These are phyloP conservation scores for Netelia melanura DNA, from an alignment of 2,888 invertebrate genomes.

Conservation along the genomic window DNA sequence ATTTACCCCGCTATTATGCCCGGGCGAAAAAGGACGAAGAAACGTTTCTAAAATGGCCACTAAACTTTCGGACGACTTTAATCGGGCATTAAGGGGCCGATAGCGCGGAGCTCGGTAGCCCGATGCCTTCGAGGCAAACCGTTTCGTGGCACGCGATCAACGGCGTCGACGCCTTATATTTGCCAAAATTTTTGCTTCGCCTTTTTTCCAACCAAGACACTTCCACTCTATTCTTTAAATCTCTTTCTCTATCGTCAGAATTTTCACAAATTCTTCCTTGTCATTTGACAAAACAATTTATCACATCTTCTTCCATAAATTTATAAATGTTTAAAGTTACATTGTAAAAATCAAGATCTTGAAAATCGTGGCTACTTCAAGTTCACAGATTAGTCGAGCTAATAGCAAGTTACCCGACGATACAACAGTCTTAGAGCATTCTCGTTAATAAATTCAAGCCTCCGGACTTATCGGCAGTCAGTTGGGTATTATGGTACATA, in stretches of 20 bases:
- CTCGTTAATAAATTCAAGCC: constrained; percentile 59
- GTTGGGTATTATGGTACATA: constrained; percentile 17
- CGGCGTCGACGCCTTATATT: constrained; percentile 62
- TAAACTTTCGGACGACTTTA: constrained; percentile 69
- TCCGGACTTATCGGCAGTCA: constrained; percentile 49
- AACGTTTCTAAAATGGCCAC: constrained; percentile 63
- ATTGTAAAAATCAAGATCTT: too few relatives aligned
- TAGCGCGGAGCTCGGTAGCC: constrained; percentile 71
- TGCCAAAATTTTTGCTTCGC: constrained; percentile 33
- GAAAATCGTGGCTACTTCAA: too few relatives aligned
- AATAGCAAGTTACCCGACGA: constrained; percentile 37
- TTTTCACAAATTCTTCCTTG: background rate
- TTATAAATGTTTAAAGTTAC: too few relatives aligned
- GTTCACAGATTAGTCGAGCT: background rate
- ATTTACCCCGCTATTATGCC: constrained; percentile 36
- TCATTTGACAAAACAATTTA: too few relatives aligned
- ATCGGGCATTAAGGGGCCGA: constrained; percentile 70
- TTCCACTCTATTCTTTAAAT: background rate
- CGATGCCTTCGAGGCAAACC: constrained; percentile 60
- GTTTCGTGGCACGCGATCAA: constrained; percentile 67
- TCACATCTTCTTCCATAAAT: too few relatives aligned
- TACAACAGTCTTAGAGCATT: constrained; percentile 41
- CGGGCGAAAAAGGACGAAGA: background rate
- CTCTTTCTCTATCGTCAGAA: constrained; percentile 1
- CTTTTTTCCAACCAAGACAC: background rate